phyloP scores from a whole-genome alignment of 2,888 invertebrate species.

The Polyommatus icarus region DNA sequence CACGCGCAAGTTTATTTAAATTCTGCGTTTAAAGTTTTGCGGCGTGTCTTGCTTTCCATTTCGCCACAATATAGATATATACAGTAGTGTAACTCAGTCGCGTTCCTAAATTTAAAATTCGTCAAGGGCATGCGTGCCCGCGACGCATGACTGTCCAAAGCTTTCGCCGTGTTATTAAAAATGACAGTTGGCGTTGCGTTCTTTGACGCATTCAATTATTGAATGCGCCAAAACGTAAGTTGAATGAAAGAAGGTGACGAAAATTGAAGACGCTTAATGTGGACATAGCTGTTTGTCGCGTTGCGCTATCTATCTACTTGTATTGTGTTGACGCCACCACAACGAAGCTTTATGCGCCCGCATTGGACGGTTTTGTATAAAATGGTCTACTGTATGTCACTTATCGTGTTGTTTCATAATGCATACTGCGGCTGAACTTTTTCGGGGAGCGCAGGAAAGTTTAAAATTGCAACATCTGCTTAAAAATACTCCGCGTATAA shows the following conservation, averaged over 20 bases:
- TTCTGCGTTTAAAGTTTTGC: slow-evolving; percentile 7
- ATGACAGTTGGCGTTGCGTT: too few relatives aligned
- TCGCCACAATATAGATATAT: neutral
- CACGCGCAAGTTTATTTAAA: slow-evolving; percentile 22
- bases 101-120: too few relatives aligned
- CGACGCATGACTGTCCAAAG: too few relatives aligned
- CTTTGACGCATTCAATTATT: too few relatives aligned
- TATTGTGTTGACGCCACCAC: too few relatives aligned
- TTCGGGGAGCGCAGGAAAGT: slow-evolving; percentile 17
- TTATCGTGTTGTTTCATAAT: slow-evolving; percentile 5
- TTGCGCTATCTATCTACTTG: too few relatives aligned
- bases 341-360: neutral
- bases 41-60: slow-evolving; percentile 12
- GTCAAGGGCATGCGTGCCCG: too few relatives aligned
- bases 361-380: neutral
- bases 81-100: neutral
- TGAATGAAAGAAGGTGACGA: too few relatives aligned
- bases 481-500: slow-evolving; percentile 18
- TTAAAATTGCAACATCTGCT: slow-evolving; percentile 27
- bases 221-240: too few relatives aligned
- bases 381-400: neutral
- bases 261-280: too few relatives aligned
- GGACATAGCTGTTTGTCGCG: too few relatives aligned
- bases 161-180: too few relatives aligned
- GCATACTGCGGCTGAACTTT: slow-evolving; percentile 12